A percentile compares a stretch with the other conserved stretches of the same genome.
These are phyloP conservation scores for Thalassoma bifasciatum DNA, from an alignment of 2,113 vertebrate species.

Conservation along the genomic window DNA sequence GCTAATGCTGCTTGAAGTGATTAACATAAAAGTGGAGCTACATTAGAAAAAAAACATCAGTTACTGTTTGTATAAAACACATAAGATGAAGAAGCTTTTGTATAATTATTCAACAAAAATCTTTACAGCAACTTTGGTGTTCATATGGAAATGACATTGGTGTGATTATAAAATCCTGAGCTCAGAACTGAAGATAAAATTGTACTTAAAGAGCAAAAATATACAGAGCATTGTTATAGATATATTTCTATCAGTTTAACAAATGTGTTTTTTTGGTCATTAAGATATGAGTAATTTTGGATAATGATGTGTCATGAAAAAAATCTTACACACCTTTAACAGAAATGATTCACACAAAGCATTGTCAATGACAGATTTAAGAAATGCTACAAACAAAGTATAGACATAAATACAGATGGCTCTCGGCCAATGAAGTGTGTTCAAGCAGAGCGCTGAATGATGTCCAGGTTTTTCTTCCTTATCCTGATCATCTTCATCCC, in stretches of 20 bases:
- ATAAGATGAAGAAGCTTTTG: background rate
- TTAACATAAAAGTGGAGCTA: background rate
- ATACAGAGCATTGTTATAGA: background rate
- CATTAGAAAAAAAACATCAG: slow-evolving; percentile 3
- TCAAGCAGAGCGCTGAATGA: slow-evolving; percentile 56
- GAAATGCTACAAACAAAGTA: slow-evolving; percentile 23
- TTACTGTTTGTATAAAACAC: background rate
- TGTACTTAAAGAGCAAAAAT: slow-evolving; percentile 5
- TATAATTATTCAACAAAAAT: background rate
- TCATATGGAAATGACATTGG: background rate
- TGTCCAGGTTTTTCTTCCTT: slow-evolving; percentile 73
- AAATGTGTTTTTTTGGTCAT: slow-evolving; percentile 40
- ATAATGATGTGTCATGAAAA: background rate
- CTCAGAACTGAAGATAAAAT: background rate
- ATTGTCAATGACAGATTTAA: background rate
- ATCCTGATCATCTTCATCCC: slow-evolving; percentile 66
- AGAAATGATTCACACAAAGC: background rate
- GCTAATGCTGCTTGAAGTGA: slow-evolving; percentile 23
- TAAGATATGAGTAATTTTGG: background rate
- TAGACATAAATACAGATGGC: slow-evolving; percentile 60
- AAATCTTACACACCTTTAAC: background rate
- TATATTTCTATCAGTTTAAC: slow-evolving; percentile 35
- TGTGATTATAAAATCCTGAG: background rate
- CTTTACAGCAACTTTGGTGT: background rate
- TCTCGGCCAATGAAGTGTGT: background rate